These are phyloP conservation scores for Platichthys stellatus DNA, from an alignment of 2,113 vertebrate genomes.

Conservation along the genomic window DNA sequence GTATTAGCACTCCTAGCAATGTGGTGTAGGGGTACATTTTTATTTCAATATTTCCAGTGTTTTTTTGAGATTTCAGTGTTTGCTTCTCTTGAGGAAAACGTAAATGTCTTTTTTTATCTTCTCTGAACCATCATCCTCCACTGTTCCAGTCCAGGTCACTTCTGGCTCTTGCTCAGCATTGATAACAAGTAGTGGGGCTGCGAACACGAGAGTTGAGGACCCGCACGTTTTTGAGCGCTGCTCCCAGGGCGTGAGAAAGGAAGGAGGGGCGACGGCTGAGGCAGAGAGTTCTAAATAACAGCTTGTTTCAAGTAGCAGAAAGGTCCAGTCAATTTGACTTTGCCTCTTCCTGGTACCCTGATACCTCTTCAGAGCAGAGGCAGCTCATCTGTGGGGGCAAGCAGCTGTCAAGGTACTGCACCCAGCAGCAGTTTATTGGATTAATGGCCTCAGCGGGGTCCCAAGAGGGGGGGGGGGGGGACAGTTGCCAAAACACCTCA, in stretches of 20 bases:
- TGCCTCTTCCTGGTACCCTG: conserved; percentile 17
- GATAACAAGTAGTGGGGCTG: not conserved
- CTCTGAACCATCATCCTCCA: not conserved
- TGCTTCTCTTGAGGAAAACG: conserved; percentile 2
- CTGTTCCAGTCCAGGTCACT: conserved; percentile 12
- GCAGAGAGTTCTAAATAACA: conserved; percentile 41
- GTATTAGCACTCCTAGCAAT: too few relatives aligned
- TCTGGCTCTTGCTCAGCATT: conserved; percentile 21
- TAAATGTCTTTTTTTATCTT: conserved; percentile 1
- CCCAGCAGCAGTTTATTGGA: conserved; percentile 53
- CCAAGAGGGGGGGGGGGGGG: not conserved
- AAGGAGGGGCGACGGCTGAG: not conserved
- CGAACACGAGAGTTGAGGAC: conserved; percentile 27
- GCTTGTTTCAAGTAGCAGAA: conserved; percentile 52
- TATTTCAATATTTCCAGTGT: conserved; percentile 3
- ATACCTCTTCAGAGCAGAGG: conserved; percentile 37
- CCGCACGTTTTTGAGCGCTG: conserved; percentile 21
- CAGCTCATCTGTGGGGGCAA: conserved; percentile 50
- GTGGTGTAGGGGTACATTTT: too few relatives aligned
- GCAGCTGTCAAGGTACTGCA: conserved; percentile 55
- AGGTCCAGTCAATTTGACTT: conserved; percentile 65
- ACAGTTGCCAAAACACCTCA: conserved; percentile 42
- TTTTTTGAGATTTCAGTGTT: conserved; percentile 20
- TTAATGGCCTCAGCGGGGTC: conserved; percentile 41
- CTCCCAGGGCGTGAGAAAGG: not conserved